Conservation (phyloP, 2,113 vertebrate species). For the Malurus alboscapulatus region DNA sequence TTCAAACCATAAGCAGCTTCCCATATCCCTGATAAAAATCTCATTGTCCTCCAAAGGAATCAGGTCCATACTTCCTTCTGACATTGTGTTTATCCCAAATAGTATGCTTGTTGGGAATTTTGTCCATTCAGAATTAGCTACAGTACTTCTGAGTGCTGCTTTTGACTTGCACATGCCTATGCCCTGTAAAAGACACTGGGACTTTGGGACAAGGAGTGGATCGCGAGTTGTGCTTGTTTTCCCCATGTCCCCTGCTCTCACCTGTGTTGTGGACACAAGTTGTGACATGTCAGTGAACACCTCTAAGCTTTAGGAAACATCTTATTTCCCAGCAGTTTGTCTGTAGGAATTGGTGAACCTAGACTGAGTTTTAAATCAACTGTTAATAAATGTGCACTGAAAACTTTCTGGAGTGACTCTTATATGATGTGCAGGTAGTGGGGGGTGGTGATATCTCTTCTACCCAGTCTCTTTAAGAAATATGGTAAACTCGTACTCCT, state of each 20-base stretch:
- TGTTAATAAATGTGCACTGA: neutral
- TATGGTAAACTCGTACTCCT: neutral
- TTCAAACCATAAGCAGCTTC: neutral
- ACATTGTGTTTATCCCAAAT: neutral
- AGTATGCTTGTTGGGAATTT: neutral
- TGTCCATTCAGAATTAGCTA: neutral
- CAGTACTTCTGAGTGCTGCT: neutral
- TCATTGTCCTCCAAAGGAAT: neutral
- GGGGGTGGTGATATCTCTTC: neutral
- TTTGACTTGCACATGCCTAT: neutral
- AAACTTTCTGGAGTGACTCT: neutral
- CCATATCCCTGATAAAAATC: neutral
- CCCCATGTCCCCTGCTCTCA: neutral
- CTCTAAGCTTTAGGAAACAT: neutral
- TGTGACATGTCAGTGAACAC: neutral
- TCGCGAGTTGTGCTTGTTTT: neutral
- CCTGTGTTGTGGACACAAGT: neutral
- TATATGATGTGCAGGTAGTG: neutral
- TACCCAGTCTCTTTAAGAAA: neutral
- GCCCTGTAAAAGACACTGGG: neutral
- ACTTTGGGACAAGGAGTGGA: neutral
- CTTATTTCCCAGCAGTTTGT: neutral
- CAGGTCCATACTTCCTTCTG: neutral
- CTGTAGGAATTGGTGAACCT: neutral
- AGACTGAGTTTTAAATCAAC: neutral